Evolutionary conservation across 1,140 invertebrate species (phyloP).

Genomic region (Tribolium madens): DNA sequence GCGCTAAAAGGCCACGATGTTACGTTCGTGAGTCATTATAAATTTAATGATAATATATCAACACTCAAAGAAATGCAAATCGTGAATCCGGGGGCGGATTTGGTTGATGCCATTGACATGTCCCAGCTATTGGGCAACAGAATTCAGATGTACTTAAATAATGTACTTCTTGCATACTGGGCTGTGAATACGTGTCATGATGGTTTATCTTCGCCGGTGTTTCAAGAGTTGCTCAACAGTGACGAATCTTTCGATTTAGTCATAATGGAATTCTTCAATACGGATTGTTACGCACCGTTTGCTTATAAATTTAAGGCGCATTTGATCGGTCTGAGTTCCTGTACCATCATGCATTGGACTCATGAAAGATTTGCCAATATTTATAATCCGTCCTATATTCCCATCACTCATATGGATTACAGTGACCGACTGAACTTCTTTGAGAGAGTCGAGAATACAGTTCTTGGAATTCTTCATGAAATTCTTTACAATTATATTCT

Average conservation of each 20-base stretch:
- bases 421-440: constrained; percentile 69
- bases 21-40: constrained; percentile 73
- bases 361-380: constrained; percentile 68
- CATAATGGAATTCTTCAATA: constrained; percentile 74
- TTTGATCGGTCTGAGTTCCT: constrained; percentile 70
- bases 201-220: not conserved
- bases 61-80: constrained; percentile 30
- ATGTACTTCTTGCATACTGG: not conserved
- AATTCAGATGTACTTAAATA: constrained; percentile 21
- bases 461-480: constrained; percentile 22
- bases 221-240: constrained; percentile 20
- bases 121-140: not conserved
- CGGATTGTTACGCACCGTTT: constrained; percentile 73
- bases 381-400: constrained; percentile 72
- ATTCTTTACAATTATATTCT: constrained; percentile 3
- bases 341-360: constrained; percentile 67
- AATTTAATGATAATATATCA: constrained; percentile 56
- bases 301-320: constrained; percentile 69
- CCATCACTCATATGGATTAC: constrained; percentile 66
- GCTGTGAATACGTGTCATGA: not conserved
- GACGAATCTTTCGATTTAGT: constrained; percentile 70
- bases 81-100: not conserved
- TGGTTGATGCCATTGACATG: constrained; percentile 29
- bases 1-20: constrained; percentile 73
- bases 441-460: constrained; percentile 67